A percentile compares a stretch with the other conserved stretches of the same genome.
Conservation (phyloP, 2,888 invertebrate genomes). For the Abrostola tripartita region DNA sequence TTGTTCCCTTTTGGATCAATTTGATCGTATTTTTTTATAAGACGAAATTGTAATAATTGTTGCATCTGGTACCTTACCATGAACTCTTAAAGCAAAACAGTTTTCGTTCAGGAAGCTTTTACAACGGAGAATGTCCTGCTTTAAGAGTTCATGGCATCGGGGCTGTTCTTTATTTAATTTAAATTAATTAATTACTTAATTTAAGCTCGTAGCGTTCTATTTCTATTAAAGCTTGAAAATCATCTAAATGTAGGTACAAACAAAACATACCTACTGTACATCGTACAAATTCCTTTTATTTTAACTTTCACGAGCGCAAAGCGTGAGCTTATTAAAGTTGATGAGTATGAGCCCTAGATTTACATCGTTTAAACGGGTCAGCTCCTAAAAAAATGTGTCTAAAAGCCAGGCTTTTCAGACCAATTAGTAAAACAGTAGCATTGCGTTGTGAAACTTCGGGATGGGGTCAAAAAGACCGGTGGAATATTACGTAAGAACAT, state of each 20-base stretch:
- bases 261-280: neutral
- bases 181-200: no score
- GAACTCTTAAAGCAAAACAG: no score
- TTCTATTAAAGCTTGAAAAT: no score
- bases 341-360: constrained; percentile 32
- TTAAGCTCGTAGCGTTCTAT: no score
- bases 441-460: constrained; percentile 5
- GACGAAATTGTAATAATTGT: no score
- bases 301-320: constrained; percentile 10
- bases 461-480: constrained; percentile 29
- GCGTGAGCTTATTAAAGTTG: constrained; percentile 39
- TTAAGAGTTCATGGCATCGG: no score
- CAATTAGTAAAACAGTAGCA: constrained; percentile 20
- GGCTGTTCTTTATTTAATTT: no score
- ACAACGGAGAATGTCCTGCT: no score
- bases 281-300: constrained; percentile 17
- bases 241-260: no score
- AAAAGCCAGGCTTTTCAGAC: constrained; percentile 11
- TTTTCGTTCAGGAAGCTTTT: no score
- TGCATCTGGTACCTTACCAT: no score
- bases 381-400: constrained; percentile 28
- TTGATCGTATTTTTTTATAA: neutral
- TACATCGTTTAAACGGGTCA: constrained; percentile 20
- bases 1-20: constrained; percentile 16
- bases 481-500: constrained; percentile 47